phyloP scores from a whole-genome alignment of 2,888 invertebrate genomes.

The Portevinia maculata region DNA sequence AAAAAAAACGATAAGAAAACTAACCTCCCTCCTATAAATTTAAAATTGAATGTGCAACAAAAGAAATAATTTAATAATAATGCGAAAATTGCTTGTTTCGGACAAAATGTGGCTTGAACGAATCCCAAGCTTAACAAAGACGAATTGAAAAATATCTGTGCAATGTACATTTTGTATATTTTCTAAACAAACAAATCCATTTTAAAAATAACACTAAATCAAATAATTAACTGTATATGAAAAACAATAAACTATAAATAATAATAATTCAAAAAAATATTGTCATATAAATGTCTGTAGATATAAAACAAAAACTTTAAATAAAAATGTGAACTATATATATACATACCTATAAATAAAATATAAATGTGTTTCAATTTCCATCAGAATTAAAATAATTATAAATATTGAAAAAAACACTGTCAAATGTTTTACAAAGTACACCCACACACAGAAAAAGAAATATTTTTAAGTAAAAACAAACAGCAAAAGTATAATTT shows the following conservation, averaged over 20 bases:
- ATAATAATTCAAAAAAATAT: constrained; percentile 25
- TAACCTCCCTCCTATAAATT: constrained; percentile 52
- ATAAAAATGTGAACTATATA: constrained; percentile 43
- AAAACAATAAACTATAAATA: constrained; percentile 45
- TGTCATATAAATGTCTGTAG: constrained; percentile 65
- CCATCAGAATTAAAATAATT: constrained; percentile 59
- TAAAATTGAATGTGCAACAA: constrained; percentile 36
- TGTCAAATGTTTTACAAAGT: constrained; percentile 63
- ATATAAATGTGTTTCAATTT: constrained; percentile 66
- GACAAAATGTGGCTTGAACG: constrained; percentile 60
- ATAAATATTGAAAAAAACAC: constrained; percentile 30
- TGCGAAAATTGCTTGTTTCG: constrained; percentile 63
- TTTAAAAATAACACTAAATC: constrained; percentile 28
- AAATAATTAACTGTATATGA: constrained; percentile 23
- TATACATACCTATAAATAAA: constrained; percentile 34
- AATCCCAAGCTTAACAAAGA: constrained; percentile 33
- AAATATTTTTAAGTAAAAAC: constrained; percentile 46
- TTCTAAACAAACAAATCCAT: constrained; percentile 53
- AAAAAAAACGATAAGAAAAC: constrained; percentile 29
- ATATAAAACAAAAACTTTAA: constrained; percentile 33
- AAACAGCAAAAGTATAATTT: constrained; percentile 44
- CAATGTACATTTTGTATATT: constrained; percentile 64
- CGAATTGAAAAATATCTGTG: constrained; percentile 42
- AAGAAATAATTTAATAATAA: constrained; percentile 45
- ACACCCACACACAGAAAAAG: constrained; percentile 68